Conservation (phyloP, 2,797 vertebrate species). For the Phrynocephalus vlangalii region DNA sequence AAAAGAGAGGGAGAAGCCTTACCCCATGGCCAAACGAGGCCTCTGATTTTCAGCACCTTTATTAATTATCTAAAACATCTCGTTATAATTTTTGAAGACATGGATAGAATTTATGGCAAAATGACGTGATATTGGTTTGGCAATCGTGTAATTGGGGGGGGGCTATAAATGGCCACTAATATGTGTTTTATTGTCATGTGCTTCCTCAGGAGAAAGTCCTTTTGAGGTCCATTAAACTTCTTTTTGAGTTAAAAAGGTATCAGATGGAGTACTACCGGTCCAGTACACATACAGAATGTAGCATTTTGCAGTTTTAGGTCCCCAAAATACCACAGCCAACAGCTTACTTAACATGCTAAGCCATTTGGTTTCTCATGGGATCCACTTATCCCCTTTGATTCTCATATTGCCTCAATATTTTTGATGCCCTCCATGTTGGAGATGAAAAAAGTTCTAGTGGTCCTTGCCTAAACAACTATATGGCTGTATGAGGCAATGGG, state of each 20-base stretch:
- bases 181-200: neutral
- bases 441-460: no score
- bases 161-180: neutral
- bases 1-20: neutral
- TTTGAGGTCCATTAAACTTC: neutral
- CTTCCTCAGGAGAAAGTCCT: neutral
- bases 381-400: neutral
- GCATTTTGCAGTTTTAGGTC: neutral
- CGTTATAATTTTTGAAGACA: neutral
- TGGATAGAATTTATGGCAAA: neutral
- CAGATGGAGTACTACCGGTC: neutral
- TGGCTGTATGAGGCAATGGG: no score
- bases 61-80: neutral
- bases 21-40: constrained; percentile 3
- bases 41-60: neutral
- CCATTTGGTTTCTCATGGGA: neutral
- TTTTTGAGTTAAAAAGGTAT: neutral
- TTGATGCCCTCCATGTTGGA: neutral
- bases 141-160: neutral
- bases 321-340: neutral
- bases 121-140: neutral
- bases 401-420: neutral
- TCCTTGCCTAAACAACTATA: no score
- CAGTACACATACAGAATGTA: neutral
- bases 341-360: neutral